Percentiles rank a stretch among this genome's conserved stretches.
Conservation (phyloP, 2,888 invertebrate species). For the Augiades crinisus region DNA sequence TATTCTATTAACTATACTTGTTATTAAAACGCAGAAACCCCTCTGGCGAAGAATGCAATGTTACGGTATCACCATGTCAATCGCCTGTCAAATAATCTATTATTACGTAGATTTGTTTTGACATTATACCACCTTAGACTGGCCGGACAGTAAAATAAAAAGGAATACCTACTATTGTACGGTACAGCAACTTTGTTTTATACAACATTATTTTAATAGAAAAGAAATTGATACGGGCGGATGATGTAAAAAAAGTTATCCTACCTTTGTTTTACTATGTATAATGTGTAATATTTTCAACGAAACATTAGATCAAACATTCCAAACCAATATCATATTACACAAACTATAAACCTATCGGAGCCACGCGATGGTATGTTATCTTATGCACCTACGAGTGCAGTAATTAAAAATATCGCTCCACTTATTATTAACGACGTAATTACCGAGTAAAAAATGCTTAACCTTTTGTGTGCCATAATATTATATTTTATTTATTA, state of each 20-base stretch:
- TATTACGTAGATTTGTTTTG: neutral
- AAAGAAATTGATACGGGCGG: too few relatives aligned
- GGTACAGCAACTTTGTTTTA: too few relatives aligned
- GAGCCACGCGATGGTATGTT: constrained; percentile 14
- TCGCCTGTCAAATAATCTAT: constrained; percentile 20
- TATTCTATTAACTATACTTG: constrained; percentile 5
- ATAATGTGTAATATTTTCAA: too few relatives aligned
- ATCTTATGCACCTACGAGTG: neutral
- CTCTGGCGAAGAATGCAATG: constrained; percentile 12
- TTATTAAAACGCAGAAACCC: constrained; percentile 15
- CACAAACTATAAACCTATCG: constrained; percentile 11
- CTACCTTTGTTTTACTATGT: too few relatives aligned
- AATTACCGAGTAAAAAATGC: constrained; percentile 15
- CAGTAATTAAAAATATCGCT: constrained; percentile 15
- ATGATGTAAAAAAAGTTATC: too few relatives aligned
- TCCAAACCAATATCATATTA: constrained; percentile 10
- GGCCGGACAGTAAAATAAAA: neutral
- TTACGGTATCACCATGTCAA: constrained; percentile 7
- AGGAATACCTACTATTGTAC: neutral
- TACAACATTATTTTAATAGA: too few relatives aligned
- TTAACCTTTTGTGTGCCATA: constrained; percentile 12
- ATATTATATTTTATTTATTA: constrained; percentile 8
- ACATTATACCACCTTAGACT: neutral
- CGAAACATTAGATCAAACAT: too few relatives aligned
- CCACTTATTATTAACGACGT: constrained; percentile 15